These are phyloP conservation scores for Sebastes nivosus DNA, from an alignment of 2,797 vertebrate genomes.

Conservation along the genomic window DNA sequence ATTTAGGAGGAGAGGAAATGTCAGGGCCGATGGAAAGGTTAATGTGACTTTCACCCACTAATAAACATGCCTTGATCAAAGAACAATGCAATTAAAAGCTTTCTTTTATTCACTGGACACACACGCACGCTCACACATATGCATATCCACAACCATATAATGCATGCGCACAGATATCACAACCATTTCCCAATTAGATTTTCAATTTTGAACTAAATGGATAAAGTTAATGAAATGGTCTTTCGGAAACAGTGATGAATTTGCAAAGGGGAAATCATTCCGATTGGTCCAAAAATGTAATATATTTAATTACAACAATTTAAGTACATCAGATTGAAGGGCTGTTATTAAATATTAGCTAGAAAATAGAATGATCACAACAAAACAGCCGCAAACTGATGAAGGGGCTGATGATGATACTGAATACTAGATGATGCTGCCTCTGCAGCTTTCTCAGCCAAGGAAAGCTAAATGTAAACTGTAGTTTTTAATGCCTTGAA, in stretches of 20 bases:
- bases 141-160: conserved; percentile 6
- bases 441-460: background rate
- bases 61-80: conserved; percentile 77
- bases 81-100: conserved; percentile 77
- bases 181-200: conserved; percentile 57
- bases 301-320: conserved; percentile 28
- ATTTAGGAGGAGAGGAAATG: conserved; percentile 77
- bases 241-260: conserved; percentile 44
- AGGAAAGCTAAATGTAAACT: background rate
- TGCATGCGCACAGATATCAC: background rate
- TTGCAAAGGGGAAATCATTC: conserved; percentile 29
- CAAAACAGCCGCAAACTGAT: conserved; percentile 1
- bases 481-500: background rate
- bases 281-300: conserved; percentile 34
- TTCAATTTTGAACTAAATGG: conserved; percentile 64
- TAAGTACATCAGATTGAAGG: conserved; percentile 46
- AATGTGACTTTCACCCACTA: conserved; percentile 77
- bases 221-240: conserved; percentile 64
- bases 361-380: conserved; percentile 32
- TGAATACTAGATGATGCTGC: background rate
- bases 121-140: background rate
- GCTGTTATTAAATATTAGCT: conserved; percentile 30
- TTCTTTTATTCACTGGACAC: conserved; percentile 68
- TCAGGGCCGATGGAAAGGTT: conserved; percentile 79
- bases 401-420: background rate